Evolutionary conservation across 2,888 invertebrate genomes (phyloP).

Genomic region (Odontomyia ornata): DNA sequence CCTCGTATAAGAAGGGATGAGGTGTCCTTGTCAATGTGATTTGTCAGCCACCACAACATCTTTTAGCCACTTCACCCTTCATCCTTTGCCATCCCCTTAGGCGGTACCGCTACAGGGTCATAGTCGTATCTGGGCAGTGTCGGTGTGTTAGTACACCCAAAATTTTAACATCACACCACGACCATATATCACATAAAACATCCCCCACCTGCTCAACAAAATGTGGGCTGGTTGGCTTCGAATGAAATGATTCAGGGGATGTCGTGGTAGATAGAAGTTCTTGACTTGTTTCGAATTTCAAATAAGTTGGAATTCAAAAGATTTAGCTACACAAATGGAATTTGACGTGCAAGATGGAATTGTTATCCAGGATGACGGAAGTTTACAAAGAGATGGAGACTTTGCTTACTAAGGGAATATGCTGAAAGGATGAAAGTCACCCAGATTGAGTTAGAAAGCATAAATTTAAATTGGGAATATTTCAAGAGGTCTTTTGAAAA

Average conservation of each 20-base stretch:
- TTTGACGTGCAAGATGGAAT: neutral
- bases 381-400: neutral
- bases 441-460: neutral
- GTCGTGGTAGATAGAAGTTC: neutral
- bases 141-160: slow-evolving; percentile 13
- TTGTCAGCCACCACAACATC: slow-evolving; percentile 24
- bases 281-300: neutral
- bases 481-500: neutral
- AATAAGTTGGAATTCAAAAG: slow-evolving; percentile 18
- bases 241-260: neutral
- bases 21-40: slow-evolving; percentile 35
- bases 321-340: neutral
- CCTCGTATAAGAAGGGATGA: neutral
- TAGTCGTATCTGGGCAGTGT: neutral
- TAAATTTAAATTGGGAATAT: slow-evolving; percentile 12
- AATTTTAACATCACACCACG: neutral
- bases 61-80: slow-evolving; percentile 9
- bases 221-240: slow-evolving; percentile 1
- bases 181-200: neutral
- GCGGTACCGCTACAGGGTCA: neutral
- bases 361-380: slow-evolving; percentile 17
- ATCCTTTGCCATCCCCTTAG: slow-evolving; percentile 29
- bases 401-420: neutral
- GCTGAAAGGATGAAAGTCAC: neutral
- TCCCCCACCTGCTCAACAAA: slow-evolving; percentile 25